Conservation (phyloP, 2,113 vertebrate genomes). For the Solenodon paradoxus region DNA sequence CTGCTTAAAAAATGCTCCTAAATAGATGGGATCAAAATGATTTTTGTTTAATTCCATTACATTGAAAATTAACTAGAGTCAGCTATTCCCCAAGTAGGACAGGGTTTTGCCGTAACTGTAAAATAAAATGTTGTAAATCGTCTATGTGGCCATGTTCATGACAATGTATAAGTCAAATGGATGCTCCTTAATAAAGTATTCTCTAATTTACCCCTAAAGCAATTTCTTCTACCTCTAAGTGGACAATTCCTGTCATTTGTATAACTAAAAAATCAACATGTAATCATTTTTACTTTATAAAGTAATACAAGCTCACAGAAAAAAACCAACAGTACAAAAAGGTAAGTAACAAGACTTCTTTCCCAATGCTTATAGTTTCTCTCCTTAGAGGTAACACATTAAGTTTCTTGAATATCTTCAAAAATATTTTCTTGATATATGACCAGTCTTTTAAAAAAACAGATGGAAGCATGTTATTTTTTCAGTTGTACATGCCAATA, state of each 20-base stretch:
- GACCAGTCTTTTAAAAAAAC: too few species aligned
- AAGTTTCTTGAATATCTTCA: neutral
- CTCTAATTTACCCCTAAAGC: neutral
- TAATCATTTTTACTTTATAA: neutral
- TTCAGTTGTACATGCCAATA: neutral
- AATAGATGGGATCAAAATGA: neutral
- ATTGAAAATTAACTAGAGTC: neutral
- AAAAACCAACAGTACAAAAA: neutral
- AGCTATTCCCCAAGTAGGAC: neutral
- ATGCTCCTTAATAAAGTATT: neutral
- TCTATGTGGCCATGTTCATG: rapidly evolving
- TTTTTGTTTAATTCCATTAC: neutral
- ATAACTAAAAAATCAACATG: neutral
- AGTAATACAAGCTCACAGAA: neutral
- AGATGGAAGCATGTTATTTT: neutral
- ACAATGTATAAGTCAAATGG: neutral
- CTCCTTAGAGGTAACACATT: neutral
- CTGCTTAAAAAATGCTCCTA: too few species aligned
- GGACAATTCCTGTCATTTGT: neutral
- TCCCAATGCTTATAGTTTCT: neutral
- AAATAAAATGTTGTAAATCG: neutral
- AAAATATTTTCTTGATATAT: neutral
- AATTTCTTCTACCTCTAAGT: neutral
- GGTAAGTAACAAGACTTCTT: neutral
- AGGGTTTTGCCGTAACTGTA: neutral